phyloP scores from a whole-genome alignment of 2,113 vertebrate species.

The Actinemys pallida region DNA sequence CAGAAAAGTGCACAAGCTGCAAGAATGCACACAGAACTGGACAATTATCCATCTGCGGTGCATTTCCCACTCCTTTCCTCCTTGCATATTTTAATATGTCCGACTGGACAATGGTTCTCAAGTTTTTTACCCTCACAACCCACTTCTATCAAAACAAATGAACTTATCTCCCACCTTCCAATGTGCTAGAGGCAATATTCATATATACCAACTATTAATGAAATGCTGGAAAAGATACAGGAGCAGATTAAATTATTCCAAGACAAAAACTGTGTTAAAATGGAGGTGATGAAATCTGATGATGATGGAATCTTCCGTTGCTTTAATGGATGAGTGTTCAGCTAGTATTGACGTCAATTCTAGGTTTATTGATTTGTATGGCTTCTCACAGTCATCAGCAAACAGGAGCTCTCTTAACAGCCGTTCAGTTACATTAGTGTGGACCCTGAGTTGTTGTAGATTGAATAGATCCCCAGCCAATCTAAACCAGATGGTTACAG shows the following conservation, averaged over 20 bases:
- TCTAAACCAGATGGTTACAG: no score
- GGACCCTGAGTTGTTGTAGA: no score
- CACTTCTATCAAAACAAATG: constrained; percentile 42
- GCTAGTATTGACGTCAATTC: no score
- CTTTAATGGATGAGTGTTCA: no score
- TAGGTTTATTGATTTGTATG: no score
- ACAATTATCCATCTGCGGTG: not conserved
- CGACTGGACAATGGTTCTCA: not conserved
- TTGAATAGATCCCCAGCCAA: no score
- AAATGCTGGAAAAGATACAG: constrained; percentile 57
- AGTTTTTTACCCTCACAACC: constrained; percentile 2
- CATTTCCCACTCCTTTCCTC: not conserved
- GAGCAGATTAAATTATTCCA: not conserved
- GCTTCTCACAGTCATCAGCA: no score
- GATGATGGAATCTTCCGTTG: no score
- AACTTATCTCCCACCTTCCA: not conserved
- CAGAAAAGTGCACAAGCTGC: not conserved
- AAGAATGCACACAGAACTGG: not conserved
- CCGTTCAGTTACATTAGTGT: no score
- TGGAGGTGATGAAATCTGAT: no score
- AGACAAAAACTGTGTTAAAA: not conserved
- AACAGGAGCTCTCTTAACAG: no score
- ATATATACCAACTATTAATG: not conserved
- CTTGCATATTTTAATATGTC: not conserved
- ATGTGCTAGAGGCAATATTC: not conserved